Evolutionary conservation across 2,113 vertebrate species (phyloP).

Genomic region (Hipposideros armiger): DNA sequence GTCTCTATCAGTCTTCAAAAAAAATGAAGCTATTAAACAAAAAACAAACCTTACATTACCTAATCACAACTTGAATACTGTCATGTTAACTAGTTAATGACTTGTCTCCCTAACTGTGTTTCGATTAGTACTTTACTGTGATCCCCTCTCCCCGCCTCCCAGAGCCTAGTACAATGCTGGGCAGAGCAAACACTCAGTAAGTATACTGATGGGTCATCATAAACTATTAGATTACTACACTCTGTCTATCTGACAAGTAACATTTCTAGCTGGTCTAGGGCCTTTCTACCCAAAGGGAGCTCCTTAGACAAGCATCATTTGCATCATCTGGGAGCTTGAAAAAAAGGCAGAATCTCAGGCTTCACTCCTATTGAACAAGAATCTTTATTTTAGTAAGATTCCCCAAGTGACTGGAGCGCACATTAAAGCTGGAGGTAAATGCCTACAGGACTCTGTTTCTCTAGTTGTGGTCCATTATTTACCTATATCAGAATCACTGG

Average conservation of each 20-base stretch:
- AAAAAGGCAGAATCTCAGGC: conserved; percentile 8
- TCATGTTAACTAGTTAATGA: neutral
- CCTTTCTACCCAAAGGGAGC: neutral
- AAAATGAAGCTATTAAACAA: neutral
- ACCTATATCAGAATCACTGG: neutral
- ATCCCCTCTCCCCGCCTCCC: neutral
- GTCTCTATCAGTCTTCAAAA: neutral
- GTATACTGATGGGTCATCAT: neutral
- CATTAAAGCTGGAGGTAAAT: neutral
- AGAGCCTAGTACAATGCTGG: neutral
- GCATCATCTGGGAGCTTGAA: neutral
- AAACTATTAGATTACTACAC: neutral
- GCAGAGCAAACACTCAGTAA: conserved; percentile 4
- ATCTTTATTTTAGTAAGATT: neutral
- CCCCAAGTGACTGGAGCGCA: neutral
- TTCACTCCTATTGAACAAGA: neutral
- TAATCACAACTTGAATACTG: conserved; percentile 22
- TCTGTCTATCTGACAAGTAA: neutral
- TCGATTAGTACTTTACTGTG: conserved; percentile 42
- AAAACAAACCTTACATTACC: conserved; percentile 7
- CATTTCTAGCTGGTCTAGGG: neutral
- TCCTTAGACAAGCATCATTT: neutral
- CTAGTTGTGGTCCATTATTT: neutral
- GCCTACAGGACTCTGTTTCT: neutral
- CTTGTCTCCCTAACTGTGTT: neutral